A percentile compares a stretch with the other conserved stretches of the same genome.
Conservation (phyloP, 2,113 vertebrate genomes). For the Rattus norvegicus region GRCr8 NC_086029.1:83042001-83042500, state of each 20-base stretch:
- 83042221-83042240: background rate
- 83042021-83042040: background rate
- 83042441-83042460: conserved; percentile 1
- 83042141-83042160: background rate
- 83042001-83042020: background rate
- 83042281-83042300: background rate
- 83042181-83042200: background rate
- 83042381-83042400: background rate
- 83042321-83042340: background rate
- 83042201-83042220: background rate
- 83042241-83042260: background rate
- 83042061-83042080: background rate
- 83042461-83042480: conserved; percentile 39
- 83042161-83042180: background rate
- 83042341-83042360: background rate
- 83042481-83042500: conserved; percentile 21
- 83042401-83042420: conserved; percentile 28
- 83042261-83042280: background rate
- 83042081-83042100: background rate
- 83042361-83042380: conserved; percentile 51
- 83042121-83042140: background rate
- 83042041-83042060: background rate
- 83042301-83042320: background rate
- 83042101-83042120: background rate
- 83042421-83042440: conserved; percentile 9